Evolutionary conservation across 1,140 invertebrate species (phyloP), one percentile per base, ranked within the genome.

Genomic region (Lithobius niger): DNA sequence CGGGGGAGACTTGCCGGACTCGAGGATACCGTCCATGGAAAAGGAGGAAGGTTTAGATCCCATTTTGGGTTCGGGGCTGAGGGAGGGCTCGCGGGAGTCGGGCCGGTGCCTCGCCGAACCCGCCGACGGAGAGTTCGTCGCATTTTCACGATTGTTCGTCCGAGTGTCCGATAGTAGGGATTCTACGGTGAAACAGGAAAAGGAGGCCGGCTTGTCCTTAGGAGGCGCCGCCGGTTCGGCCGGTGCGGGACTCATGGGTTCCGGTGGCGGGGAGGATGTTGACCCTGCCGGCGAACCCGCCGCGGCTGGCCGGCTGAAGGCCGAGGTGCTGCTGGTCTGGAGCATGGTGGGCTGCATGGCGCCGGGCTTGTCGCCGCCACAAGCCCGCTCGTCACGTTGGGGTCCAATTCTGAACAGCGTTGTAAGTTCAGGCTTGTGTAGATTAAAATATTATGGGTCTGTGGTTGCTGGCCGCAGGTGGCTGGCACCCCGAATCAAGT

Each of bases 261-360:
- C 54, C n/a, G 54, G 21, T n/a, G 2, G 2, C 2, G 18, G 10
- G n/a, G 21, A 19, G 21, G 16, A n/a, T 2, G 6, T 24, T n/a
- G 44, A 21, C 16, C 28, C 27, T 10, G 6, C 26, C 15, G 44
- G 21, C 2, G 54, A 40, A 13, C 6, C 18, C 27, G 25, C 2
- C 13, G 45, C 3, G 4, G 54, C 13, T 19, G 54, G 54, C 10
- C 54, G 54, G 25, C 44, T 55, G 31, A 55, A 55, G 3, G 54
- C 54, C 44, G 54, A 55, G 2, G 54, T 55, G 45, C 54, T 55
- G 31, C 54, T 55, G 26, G 44, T 31, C 16, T 48, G 54, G 4
- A 55, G 36, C 3, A 25, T 50, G 3, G 54, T 55, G 19, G 54
- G 54, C 45, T 55, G 54, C 54, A 55, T 55, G 18, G 44, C 26